These are phyloP conservation scores for Potamilus streckersoni DNA, from an alignment of 1,140 invertebrate genomes.

Conservation along the genomic window DNA sequence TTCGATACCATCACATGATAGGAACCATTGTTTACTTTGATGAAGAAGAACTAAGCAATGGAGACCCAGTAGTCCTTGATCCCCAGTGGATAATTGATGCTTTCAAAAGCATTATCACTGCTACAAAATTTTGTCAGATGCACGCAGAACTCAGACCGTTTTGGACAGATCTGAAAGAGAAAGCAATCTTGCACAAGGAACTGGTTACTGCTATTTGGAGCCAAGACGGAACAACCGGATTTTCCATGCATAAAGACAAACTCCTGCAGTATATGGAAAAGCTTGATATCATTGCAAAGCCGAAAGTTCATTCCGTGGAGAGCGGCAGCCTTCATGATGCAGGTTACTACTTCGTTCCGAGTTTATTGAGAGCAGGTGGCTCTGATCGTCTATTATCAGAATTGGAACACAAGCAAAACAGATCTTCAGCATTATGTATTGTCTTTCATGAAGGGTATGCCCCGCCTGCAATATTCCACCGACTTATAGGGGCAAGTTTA, in stretches of 20 bases:
- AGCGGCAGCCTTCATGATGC: background rate
- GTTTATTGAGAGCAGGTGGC: slow-evolving; percentile 3
- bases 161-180: slow-evolving; percentile 23
- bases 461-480: slow-evolving; percentile 23
- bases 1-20: slow-evolving; percentile 29
- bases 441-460: slow-evolving; percentile 24
- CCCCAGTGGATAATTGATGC: slow-evolving; percentile 31
- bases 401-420: background rate
- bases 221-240: slow-evolving; percentile 2
- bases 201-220: slow-evolving; percentile 18
- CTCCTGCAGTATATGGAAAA: slow-evolving; percentile 27
- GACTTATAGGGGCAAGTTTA: slow-evolving; percentile 27
- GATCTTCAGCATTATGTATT: slow-evolving; percentile 19
- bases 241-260: slow-evolving; percentile 9
- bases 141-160: slow-evolving; percentile 5
- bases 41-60: slow-evolving; percentile 13
- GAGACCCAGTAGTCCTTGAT: slow-evolving; percentile 12
- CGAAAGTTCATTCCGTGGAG: slow-evolving; percentile 20
- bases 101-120: slow-evolving; percentile 22
- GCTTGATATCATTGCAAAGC: slow-evolving; percentile 26
- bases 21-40: slow-evolving; percentile 24
- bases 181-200: slow-evolving; percentile 20
- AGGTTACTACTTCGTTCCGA: slow-evolving; percentile 29
- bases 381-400: background rate
- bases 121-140: slow-evolving; percentile 15